Evolutionary conservation across 2,888 invertebrate species (phyloP).

Genomic region (Oscheius myriophilus): DNA sequence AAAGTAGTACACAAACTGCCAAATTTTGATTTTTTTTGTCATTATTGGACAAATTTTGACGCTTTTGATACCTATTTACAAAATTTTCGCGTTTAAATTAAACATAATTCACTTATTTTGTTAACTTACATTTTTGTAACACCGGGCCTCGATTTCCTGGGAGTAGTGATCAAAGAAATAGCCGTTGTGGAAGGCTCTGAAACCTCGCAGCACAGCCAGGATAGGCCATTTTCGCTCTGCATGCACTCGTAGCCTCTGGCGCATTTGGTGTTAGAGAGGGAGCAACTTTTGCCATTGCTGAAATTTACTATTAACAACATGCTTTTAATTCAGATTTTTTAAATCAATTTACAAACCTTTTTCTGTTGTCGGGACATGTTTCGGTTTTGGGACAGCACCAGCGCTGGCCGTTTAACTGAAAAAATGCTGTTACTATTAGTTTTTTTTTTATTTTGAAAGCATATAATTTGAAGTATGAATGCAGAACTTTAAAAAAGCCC

Average conservation of each 20-base stretch:
- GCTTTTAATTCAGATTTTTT: too few relatives aligned
- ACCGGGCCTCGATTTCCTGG: neutral
- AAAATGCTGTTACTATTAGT: neutral
- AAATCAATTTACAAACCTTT: conserved; percentile 7
- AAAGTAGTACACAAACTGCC: too few relatives aligned
- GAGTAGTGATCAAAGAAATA: neutral
- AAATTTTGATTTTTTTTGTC: too few relatives aligned
- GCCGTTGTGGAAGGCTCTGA: neutral
- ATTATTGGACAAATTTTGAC: too few relatives aligned
- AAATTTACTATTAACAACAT: neutral
- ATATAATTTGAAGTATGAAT: too few relatives aligned
- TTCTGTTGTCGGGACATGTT: conserved; percentile 33
- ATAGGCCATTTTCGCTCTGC: conserved; percentile 24
- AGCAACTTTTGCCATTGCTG: conserved; percentile 30
- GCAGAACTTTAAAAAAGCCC: too few relatives aligned
- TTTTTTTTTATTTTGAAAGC: too few relatives aligned
- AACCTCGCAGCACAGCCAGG: conserved; percentile 13
- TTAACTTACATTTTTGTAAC: too few relatives aligned
- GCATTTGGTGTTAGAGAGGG: conserved; percentile 15
- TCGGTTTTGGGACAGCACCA: conserved; percentile 53
- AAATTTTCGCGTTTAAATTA: too few relatives aligned
- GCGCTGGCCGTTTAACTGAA: conserved; percentile 19
- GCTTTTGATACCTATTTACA: too few relatives aligned
- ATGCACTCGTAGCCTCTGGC: conserved; percentile 19
- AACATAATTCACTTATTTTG: too few relatives aligned